Evolutionary conservation across 2,113 vertebrate genomes (phyloP).

Genomic region (Thymallus thymallus): DNA sequence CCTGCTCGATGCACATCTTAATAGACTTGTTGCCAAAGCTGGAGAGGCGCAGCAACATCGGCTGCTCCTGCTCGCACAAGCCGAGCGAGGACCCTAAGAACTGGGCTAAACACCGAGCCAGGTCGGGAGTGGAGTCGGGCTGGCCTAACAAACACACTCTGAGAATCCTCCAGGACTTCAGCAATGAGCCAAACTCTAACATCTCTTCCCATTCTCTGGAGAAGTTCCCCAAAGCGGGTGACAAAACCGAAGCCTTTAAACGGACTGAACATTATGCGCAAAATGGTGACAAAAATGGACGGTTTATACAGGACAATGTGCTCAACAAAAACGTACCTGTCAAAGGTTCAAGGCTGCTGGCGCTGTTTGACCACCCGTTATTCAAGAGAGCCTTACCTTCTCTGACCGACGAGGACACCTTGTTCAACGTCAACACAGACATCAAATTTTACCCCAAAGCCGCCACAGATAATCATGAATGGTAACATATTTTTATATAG

Average conservation of each 20-base stretch:
- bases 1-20: slow-evolving; percentile 93
- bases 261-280: slow-evolving; percentile 54
- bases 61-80: slow-evolving; percentile 82
- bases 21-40: slow-evolving; percentile 90
- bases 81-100: slow-evolving; percentile 70
- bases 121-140: slow-evolving; percentile 64
- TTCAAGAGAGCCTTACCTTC: slow-evolving; percentile 75
- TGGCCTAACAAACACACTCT: slow-evolving; percentile 93
- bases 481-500: slow-evolving; percentile 73
- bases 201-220: slow-evolving; percentile 82
- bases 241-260: slow-evolving; percentile 53
- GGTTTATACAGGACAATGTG: slow-evolving; percentile 51
- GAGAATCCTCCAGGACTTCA: slow-evolving; percentile 91
- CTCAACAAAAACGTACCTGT: slow-evolving; percentile 36
- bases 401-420: slow-evolving; percentile 83
- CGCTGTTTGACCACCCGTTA: slow-evolving; percentile 84
- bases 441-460: slow-evolving; percentile 91
- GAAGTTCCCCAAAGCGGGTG: slow-evolving; percentile 61
- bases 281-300: slow-evolving; percentile 58
- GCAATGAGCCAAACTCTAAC: slow-evolving; percentile 88
- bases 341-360: slow-evolving; percentile 72
- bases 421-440: slow-evolving; percentile 93
- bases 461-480: slow-evolving; percentile 78
- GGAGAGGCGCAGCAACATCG: slow-evolving; percentile 75
- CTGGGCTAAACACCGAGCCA: slow-evolving; percentile 67